Evolutionary conservation across 2,888 invertebrate species (phyloP).

Genomic region (Parasteatoda lunata): DNA sequence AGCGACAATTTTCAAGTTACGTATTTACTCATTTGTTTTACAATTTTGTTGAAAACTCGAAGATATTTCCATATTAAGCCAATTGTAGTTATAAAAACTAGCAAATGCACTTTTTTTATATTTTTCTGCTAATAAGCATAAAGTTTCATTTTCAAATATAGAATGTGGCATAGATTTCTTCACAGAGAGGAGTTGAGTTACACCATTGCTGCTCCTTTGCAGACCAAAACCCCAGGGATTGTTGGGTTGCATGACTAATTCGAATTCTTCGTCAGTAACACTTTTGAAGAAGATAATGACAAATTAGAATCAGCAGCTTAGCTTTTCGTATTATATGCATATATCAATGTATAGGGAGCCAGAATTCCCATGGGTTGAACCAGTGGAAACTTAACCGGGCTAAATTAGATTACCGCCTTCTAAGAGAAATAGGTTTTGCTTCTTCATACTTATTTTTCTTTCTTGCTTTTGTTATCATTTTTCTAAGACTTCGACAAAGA

Average conservation of each 20-base stretch:
- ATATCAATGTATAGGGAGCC: slow-evolving; percentile 55
- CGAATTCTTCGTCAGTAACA: slow-evolving; percentile 68
- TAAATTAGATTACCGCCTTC: slow-evolving; percentile 63
- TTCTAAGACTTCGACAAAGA: slow-evolving; percentile 54
- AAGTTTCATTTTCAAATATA: not conserved
- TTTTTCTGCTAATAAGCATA: not conserved
- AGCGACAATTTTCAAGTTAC: not conserved
- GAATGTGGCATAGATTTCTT: not conserved
- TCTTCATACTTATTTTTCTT: slow-evolving; percentile 28
- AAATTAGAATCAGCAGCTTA: slow-evolving; percentile 64
- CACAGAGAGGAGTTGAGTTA: slow-evolving; percentile 2
- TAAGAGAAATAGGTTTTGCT: slow-evolving; percentile 60
- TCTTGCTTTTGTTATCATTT: slow-evolving; percentile 62
- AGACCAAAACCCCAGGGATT: slow-evolving; percentile 43
- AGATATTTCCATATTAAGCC: slow-evolving; percentile 3
- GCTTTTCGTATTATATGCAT: slow-evolving; percentile 44
- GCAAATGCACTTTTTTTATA: not conserved
- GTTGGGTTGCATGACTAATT: slow-evolving; percentile 66
- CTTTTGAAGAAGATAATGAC: slow-evolving; percentile 69
- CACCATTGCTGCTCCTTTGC: slow-evolving; percentile 22
- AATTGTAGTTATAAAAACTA: not conserved
- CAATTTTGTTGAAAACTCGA: not conserved
- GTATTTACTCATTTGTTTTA: not conserved
- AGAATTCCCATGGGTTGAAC: slow-evolving; percentile 47
- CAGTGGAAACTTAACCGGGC: slow-evolving; percentile 64